Base-by-base conservation (phyloP, 2,797 vertebrate species). In the Euthynnus affinis region DNA sequence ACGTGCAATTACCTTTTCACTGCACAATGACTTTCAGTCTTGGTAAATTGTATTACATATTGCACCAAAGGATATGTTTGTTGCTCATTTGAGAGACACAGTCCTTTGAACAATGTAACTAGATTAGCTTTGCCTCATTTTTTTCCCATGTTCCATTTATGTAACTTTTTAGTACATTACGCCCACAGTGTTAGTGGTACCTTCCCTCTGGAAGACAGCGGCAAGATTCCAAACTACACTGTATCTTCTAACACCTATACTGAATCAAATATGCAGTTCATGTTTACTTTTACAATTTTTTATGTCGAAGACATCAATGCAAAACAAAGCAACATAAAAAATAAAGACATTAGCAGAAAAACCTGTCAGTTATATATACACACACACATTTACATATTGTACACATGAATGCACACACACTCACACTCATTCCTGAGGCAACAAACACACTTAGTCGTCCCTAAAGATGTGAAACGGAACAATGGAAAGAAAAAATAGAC, bases 371-470 rank as follows among this genome's bases (percentile, higher is more conserved):
- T 67, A 53, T 29, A 59, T 23, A 32, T 4, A 46, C 23, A 60
- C 14, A 61, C 61, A 58, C 68, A 53, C 29, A 55, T 51, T 29
- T 29, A 67, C 46, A 52, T 2, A n/a, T 73, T 49, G 59, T 13
- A 49, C 46, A 4, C 25, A 65, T 15, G 49, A 9, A 58, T 18
- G 51, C 23, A 18, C 32, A 51, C 13, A 55, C 23, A 62, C 34
- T 17, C 23, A 65, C 20, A 56, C 42, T 25, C 18, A 53, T 48
- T 77, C 83, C 83, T 57, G 64, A 78, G 66, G 82, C 81, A 80
- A 77, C 67, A 81, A 83, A 84, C 59, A 72, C 71, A 81, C 80
- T 84, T 82, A 71, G 76, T 56, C 42, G 55, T 80, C 67, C 48
- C 61, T 12, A 46, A 60, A 81, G 71, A 84, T 76, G 62, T 63